These are phyloP conservation scores for Agrochola macilenta DNA, from an alignment of 2,888 invertebrate genomes.

Conservation along the genomic window DNA sequence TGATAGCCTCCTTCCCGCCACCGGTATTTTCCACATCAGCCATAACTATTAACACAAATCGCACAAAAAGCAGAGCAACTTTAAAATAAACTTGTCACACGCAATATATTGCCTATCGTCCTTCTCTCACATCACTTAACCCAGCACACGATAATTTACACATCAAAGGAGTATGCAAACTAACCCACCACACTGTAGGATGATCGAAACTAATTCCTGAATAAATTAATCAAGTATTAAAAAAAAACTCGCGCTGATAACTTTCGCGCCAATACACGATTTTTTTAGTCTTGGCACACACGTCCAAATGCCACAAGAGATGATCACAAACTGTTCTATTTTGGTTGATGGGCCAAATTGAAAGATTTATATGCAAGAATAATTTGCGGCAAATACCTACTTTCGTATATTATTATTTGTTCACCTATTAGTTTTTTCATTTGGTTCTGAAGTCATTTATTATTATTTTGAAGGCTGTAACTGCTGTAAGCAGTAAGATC, in stretches of 20 bases:
- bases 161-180: constrained; percentile 41
- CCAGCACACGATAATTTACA: constrained; percentile 47
- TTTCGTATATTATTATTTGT: constrained; percentile 27
- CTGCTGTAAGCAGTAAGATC: neutral
- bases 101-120: constrained; percentile 70
- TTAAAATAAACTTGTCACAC: constrained; percentile 66
- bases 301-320: constrained; percentile 78
- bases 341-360: constrained; percentile 77
- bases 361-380: constrained; percentile 67
- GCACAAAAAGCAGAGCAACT: constrained; percentile 62
- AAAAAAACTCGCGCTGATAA: constrained; percentile 57
- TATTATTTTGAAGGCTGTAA: neutral
- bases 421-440: neutral
- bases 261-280: constrained; percentile 74
- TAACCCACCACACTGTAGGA: constrained; percentile 26
- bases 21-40: constrained; percentile 70
- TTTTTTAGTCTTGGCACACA: constrained; percentile 72
- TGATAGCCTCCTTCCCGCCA: constrained; percentile 61
- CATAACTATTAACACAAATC: constrained; percentile 68
- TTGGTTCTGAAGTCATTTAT: neutral
- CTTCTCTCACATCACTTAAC: constrained; percentile 73
- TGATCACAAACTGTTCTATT: constrained; percentile 86
- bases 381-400: constrained; percentile 50
- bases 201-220: constrained; percentile 30
- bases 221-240: constrained; percentile 42